Evolutionary conservation across 2,797 vertebrate genomes (phyloP).

Genomic region (Typhlichthys subterraneus): DNA sequence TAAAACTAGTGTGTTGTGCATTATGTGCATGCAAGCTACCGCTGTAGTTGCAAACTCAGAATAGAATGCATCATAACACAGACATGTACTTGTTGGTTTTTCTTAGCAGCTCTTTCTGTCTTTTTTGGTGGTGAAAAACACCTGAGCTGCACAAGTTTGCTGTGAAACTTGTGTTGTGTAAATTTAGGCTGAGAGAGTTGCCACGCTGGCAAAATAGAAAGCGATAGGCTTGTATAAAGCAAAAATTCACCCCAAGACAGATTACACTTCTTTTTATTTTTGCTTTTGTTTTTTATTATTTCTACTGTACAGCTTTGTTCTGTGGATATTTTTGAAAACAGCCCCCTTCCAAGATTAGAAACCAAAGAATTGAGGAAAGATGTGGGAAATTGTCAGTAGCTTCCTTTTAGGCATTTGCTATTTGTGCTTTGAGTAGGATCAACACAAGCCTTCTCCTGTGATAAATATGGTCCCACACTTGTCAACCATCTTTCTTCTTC

Average conservation of each 20-base stretch:
- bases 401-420: no score
- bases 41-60: slow-evolving; percentile 53
- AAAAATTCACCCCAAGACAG: slow-evolving; percentile 29
- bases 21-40: slow-evolving; percentile 37
- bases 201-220: slow-evolving; percentile 39
- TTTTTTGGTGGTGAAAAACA: slow-evolving; percentile 43
- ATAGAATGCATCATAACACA: slow-evolving; percentile 45
- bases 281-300: slow-evolving; percentile 21
- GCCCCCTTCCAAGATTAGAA: slow-evolving; percentile 15
- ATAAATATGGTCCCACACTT: no score
- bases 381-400: no score
- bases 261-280: slow-evolving; percentile 17
- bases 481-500: no score
- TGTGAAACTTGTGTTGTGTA: slow-evolving; percentile 48
- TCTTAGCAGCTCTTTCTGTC: slow-evolving; percentile 38
- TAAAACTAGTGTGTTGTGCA: slow-evolving; percentile 56
- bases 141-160: slow-evolving; percentile 61
- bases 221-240: slow-evolving; percentile 25
- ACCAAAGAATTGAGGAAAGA: slow-evolving; percentile 5
- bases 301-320: slow-evolving; percentile 17
- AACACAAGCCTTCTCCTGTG: no score
- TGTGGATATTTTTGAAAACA: slow-evolving; percentile 44
- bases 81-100: slow-evolving; percentile 44
- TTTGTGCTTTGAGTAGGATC: no score
- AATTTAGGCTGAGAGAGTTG: slow-evolving; percentile 44